Base-by-base conservation (phyloP, 2,797 vertebrate genomes). In the Rousettus madagascariensis region DNA sequence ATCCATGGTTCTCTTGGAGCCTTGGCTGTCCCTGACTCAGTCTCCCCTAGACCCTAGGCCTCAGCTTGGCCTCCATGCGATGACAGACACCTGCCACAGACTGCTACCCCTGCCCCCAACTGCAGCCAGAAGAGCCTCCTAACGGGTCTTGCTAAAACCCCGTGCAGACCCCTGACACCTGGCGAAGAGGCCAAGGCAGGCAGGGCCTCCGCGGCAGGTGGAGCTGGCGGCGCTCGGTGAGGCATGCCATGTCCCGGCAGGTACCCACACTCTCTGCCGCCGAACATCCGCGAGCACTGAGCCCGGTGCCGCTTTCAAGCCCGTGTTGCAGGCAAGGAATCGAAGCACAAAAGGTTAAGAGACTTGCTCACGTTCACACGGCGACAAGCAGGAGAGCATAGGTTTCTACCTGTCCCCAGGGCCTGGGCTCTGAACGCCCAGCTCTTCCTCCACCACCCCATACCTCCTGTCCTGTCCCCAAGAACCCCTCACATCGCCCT, bases 191-290 rank as follows among this genome's bases (percentile, higher is more conserved):
- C 24, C 38, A 10, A 3, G 41, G 51, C 33, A 3, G 75, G 24
- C 33, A 3, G 75, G 24, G 15, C 15, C 30, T 17, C 15, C 6
- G 0, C 28, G 59, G 5, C 2, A 4, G 33, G 0, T 1, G 26
- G 1, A 53, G 65, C 6, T 0, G 8, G 36, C 20, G 4, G 0
- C 49, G 12, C 30, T 16, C 13, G 10, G 16, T 2, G 41, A 28
- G 69, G 2, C 16, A 11, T 4, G 69, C n/a, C 8, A 0, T 0
- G 2, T 6, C 15, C 41, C 8, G 19, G 12, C 20, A 10, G 24
- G 24, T 11, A 12, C 57, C 57, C 11, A 5, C n/a, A 9, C 46
- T 24, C 28, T 80, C 55, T 30, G 9, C 22, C 57, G 8, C 17
- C 22, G 3, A 11, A 1, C 2, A 6, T 10, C 65, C 65, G 6